Evolutionary conservation across 2,888 invertebrate species (phyloP).

Genomic region (Ptilodon capucinus): DNA sequence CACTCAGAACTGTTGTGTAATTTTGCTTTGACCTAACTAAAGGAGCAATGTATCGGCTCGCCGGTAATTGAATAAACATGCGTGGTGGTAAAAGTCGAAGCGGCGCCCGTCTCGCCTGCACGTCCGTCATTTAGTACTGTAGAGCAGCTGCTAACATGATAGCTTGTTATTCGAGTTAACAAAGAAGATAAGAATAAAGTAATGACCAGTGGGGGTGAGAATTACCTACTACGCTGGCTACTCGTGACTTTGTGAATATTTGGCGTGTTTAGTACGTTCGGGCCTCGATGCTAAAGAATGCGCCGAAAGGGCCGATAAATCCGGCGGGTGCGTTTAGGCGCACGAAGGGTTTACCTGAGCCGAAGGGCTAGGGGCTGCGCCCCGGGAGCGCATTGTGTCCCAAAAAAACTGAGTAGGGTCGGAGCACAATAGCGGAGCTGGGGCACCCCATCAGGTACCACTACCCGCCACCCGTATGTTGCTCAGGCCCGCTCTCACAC

Average conservation of each 20-base stretch:
- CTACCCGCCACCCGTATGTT: conserved; percentile 38
- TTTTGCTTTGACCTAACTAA: conserved; percentile 40
- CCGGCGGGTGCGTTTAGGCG: conserved; percentile 50
- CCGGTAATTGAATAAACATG: conserved; percentile 39
- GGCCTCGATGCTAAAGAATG: conserved; percentile 52
- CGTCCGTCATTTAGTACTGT: conserved; percentile 46
- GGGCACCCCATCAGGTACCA: conserved; percentile 50
- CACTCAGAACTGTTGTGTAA: conserved; percentile 39
- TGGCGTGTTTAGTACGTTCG: conserved; percentile 28
- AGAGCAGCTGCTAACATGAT: conserved; percentile 52
- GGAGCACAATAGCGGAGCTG: conserved; percentile 59
- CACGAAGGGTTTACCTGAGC: conserved; percentile 70
- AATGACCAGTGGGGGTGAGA: background rate
- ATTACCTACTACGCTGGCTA: too few relatives aligned
- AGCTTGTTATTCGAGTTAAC: conserved; percentile 50
- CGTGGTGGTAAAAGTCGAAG: conserved; percentile 43
- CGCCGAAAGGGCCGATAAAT: conserved; percentile 51
- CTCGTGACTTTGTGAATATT: conserved; percentile 16
- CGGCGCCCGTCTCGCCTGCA: conserved; percentile 31
- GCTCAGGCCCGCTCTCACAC: conserved; percentile 14
- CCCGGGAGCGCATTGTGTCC: conserved; percentile 64
- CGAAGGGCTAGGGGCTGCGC: conserved; percentile 58
- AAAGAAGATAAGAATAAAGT: conserved; percentile 34
- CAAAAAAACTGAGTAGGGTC: conserved; percentile 78
- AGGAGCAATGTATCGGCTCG: conserved; percentile 50